Evolutionary conservation across 2,888 invertebrate genomes (phyloP).

Genomic region (Lottia scabra): DNA sequence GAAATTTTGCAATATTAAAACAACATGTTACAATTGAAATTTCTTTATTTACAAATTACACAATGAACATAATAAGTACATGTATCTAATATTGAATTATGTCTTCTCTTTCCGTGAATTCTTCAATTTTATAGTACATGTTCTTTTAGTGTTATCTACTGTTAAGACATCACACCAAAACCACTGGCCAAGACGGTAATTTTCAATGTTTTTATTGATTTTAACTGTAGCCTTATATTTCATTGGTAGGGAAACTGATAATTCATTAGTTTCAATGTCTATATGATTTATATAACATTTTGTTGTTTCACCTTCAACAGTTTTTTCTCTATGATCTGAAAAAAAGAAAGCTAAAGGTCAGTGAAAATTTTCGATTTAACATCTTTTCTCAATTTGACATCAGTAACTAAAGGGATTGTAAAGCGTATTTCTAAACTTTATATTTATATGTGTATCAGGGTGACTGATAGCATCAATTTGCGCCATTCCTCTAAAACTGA

Average conservation of each 20-base stretch:
- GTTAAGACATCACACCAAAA: neutral
- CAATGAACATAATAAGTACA: too few relatives aligned
- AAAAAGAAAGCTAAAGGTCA: neutral
- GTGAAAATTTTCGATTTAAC: too few relatives aligned
- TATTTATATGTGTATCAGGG: too few relatives aligned
- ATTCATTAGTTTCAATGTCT: neutral
- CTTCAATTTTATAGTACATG: neutral
- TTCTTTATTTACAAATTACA: too few relatives aligned
- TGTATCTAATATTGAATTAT: too few relatives aligned
- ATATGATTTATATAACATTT: neutral
- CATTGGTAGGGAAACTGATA: neutral
- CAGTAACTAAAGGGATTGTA: too few relatives aligned
- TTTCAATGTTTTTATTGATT: neutral
- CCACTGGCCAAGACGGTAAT: neutral
- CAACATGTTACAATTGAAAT: too few relatives aligned
- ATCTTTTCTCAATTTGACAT: too few relatives aligned
- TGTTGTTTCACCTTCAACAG: neutral
- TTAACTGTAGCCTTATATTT: neutral
- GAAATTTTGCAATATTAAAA: too few relatives aligned
- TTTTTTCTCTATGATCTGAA: neutral
- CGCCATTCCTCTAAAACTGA: too few relatives aligned
- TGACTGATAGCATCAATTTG: too few relatives aligned
- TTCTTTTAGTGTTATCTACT: neutral
- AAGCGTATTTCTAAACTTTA: too few relatives aligned
- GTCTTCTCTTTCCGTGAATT: neutral